Conservation (phyloP, 2,888 invertebrate genomes). For the Phlogophora meticulosa region DNA sequence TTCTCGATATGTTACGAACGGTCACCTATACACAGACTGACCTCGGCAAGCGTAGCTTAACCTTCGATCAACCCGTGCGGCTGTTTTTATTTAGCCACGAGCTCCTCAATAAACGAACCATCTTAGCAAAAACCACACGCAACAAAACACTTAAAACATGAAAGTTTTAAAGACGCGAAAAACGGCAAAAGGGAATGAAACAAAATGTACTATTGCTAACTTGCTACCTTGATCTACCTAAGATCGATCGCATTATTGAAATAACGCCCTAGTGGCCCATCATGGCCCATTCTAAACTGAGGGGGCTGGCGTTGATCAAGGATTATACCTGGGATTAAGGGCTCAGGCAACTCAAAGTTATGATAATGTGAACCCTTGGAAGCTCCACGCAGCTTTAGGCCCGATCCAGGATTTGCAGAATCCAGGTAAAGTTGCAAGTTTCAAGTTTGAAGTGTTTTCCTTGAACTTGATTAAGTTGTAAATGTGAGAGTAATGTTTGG, state of each 20-base stretch:
- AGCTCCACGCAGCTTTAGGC: slow-evolving; percentile 69
- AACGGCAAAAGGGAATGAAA: slow-evolving; percentile 36
- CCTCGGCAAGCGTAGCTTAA: too few species aligned
- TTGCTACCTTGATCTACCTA: slow-evolving; percentile 41
- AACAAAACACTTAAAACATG: slow-evolving; percentile 15
- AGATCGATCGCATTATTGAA: slow-evolving; percentile 65
- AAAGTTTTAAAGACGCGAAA: slow-evolving; percentile 28
- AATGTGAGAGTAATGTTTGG: slow-evolving; percentile 22
- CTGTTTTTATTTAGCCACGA: too few species aligned
- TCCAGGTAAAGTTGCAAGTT: slow-evolving; percentile 67
- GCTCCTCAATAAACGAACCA: slow-evolving; percentile 9
- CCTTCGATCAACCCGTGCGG: too few species aligned
- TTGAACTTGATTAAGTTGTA: slow-evolving; percentile 60
- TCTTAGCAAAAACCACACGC: slow-evolving; percentile 25
- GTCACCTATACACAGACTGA: too few species aligned
- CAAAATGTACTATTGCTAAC: slow-evolving; percentile 13
- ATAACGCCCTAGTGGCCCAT: slow-evolving; percentile 46
- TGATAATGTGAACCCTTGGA: slow-evolving; percentile 84
- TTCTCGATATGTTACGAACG: too few species aligned
- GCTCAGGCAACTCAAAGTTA: slow-evolving; percentile 84
- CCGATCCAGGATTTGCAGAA: slow-evolving; percentile 69
- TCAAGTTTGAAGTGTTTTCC: slow-evolving; percentile 53
- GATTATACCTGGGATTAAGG: slow-evolving; percentile 80
- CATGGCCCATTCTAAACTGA: slow-evolving; percentile 31
- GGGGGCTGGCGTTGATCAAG: slow-evolving; percentile 71